These are phyloP conservation scores for Phylloscopus collybita DNA, from an alignment of 2,797 vertebrate genomes.

Conservation along the genomic window DNA sequence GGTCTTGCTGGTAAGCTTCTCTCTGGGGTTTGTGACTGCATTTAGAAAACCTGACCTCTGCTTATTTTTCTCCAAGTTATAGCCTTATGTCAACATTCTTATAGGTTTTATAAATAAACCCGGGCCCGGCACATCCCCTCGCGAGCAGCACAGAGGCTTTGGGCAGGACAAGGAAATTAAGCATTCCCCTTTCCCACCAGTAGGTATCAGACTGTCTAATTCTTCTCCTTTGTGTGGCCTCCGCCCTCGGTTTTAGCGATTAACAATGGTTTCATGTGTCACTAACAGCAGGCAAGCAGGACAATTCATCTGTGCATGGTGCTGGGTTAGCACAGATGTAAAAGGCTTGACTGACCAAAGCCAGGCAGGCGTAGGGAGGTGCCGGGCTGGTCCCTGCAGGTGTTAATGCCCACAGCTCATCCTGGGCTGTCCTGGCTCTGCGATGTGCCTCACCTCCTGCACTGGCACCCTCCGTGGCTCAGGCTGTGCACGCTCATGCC, in stretches of 20 bases:
- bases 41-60: slow-evolving; percentile 7
- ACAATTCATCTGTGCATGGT: not conserved
- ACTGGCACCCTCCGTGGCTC: not conserved
- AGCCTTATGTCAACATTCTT: slow-evolving; percentile 14
- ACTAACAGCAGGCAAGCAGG: not conserved
- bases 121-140: not conserved
- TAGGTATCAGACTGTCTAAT: not conserved
- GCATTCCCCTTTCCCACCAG: slow-evolving; percentile 52
- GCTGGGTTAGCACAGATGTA: not conserved
- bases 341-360: not conserved
- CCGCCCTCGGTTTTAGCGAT: not conserved
- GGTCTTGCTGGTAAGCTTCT: not conserved
- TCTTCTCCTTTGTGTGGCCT: not conserved
- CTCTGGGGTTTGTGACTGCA: not conserved
- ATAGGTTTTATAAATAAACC: slow-evolving; percentile 48
- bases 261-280: not conserved
- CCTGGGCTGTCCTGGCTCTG: not conserved
- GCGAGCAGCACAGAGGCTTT: not conserved
- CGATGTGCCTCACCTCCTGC: not conserved
- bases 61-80: slow-evolving; percentile 22
- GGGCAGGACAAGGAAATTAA: not conserved
- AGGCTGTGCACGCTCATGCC: rapidly evolving
- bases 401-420: rapidly evolving
- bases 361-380: not conserved
- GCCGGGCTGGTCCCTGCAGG: rapidly evolving